A percentile compares a stretch with the other conserved stretches of the same genome.
Conservation (phyloP, 2,113 vertebrate genomes). For the Pongo pygmaeus region DNA sequence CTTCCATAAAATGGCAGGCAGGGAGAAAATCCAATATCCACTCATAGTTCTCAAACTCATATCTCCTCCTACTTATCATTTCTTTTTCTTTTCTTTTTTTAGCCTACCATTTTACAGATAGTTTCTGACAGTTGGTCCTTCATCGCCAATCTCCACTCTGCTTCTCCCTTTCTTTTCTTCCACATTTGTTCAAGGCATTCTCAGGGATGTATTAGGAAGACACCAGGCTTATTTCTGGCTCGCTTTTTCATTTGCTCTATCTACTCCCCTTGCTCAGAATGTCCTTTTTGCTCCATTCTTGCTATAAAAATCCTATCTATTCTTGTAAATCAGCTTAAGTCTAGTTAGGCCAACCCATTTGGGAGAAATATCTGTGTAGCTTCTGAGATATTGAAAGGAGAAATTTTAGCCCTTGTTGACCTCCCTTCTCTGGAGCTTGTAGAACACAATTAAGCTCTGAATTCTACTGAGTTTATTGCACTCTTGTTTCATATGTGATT, state of each 20-base stretch:
- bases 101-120: neutral
- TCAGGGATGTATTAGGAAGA: neutral
- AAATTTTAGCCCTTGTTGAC: slow-evolving; percentile 7
- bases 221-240: neutral
- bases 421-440: neutral
- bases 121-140: neutral
- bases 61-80: neutral
- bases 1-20: neutral
- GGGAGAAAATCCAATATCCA: neutral
- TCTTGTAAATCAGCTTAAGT: slow-evolving; percentile 48
- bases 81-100: neutral
- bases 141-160: neutral
- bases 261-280: neutral
- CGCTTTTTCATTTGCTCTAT: neutral
- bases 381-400: neutral
- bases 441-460: slow-evolving; percentile 40
- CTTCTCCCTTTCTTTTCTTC: neutral
- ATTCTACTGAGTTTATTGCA: neutral
- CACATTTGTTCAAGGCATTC: neutral
- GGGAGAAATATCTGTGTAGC: slow-evolving; percentile 31
- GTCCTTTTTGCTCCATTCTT: slow-evolving; percentile 7
- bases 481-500: neutral
- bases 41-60: neutral
- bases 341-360: slow-evolving; percentile 26
- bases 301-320: slow-evolving; percentile 32